phyloP scores from a whole-genome alignment of 2,797 vertebrate genomes.

The Manis pentadactyla region DNA sequence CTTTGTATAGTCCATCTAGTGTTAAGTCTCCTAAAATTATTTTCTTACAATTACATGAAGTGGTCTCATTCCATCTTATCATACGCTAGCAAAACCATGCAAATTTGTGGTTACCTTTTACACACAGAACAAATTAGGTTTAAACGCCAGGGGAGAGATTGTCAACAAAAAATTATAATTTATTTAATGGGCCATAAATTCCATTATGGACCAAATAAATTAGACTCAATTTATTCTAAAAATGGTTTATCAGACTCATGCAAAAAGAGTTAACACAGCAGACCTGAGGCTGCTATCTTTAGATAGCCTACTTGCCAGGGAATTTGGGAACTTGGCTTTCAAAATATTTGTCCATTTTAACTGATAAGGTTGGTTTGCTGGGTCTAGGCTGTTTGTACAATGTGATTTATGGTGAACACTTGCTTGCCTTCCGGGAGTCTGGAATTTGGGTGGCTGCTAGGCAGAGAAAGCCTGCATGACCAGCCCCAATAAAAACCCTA shows the following conservation, averaged over 20 bases:
- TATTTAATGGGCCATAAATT: slow-evolving; percentile 33
- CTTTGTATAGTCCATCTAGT: background rate
- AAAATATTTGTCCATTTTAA: background rate
- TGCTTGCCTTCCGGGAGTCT: slow-evolving; percentile 1
- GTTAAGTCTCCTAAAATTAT: background rate
- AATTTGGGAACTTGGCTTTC: background rate
- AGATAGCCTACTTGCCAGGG: background rate
- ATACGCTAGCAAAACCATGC: background rate
- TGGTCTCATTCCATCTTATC: background rate
- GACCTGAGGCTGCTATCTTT: background rate
- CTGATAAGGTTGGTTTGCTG: background rate
- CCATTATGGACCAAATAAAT: background rate
- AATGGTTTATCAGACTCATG: background rate
- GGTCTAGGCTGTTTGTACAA: background rate
- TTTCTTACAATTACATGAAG: slow-evolving; percentile 29
- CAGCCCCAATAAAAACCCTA: background rate
- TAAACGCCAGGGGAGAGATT: background rate
- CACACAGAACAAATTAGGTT: background rate
- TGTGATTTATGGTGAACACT: background rate
- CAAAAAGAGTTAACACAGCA: slow-evolving; percentile 10
- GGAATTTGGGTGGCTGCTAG: slow-evolving; percentile 15
- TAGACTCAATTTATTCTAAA: slow-evolving; percentile 51
- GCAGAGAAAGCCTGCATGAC: background rate
- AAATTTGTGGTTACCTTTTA: background rate
- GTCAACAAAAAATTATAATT: slow-evolving; percentile 2